Evolutionary conservation across 1,140 invertebrate genomes (phyloP), one percentile per base, ranked within the genome.

Genomic region (Oscheius sp.): DNA sequence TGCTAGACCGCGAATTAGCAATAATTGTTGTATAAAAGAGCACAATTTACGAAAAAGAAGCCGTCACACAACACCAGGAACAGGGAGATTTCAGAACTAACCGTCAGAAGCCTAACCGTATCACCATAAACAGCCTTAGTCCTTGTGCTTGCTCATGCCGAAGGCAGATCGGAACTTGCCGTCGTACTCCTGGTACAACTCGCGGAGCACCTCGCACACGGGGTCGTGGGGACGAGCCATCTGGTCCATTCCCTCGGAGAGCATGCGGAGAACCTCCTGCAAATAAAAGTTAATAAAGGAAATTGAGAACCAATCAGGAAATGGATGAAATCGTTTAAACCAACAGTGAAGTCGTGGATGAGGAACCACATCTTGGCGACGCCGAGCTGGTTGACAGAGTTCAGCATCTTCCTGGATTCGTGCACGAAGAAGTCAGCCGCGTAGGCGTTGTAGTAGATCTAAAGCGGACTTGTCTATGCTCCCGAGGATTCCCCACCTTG

Each of bases 321-420:
- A 38, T 74, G n/a, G 32, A 15, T 73, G 1, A 3, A 13, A 4
- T 66, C 26, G 13, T n/a, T 26, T 52, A 68, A 23, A 83, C 80
- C 49, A 45, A 82, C 80, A 55, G 29, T 71, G 46, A 82, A 82
- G 59, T 84, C 81, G 52, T 77, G 71, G 38, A 82, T 72, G 7
- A 80, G 63, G 68, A 79, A 83, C 81, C 81, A 82, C 55, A 80
- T 79, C 31, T 79, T 74, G 62, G 55, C 67, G 38, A 82, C 70
- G 2, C 29, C 36, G 4, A 82, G 68, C 15, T 68, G 49, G 58
- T 82, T 82, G 29, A 66, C 52, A 31, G 31, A 55, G 2, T 68
- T 59, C 66, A 83, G 46, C 31, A 66, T 4, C 3, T 77, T 18
- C n/a, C 58, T 35, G n/a, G 84, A 79, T 34, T 74, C 80, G 38